phyloP scores from a whole-genome alignment of 2,888 invertebrate genomes.

The Epirrita christyi region DNA sequence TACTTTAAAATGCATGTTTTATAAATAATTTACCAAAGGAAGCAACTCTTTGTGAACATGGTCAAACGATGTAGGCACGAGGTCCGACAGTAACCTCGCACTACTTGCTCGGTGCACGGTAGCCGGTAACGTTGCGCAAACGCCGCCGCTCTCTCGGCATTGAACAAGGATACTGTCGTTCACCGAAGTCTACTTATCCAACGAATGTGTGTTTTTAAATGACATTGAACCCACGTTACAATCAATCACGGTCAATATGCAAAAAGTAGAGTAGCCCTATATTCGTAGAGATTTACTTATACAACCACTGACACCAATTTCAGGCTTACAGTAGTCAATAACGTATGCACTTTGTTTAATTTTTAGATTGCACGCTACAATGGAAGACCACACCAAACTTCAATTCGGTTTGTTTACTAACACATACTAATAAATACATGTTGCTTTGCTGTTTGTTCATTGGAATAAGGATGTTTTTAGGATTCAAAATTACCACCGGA shows the following conservation, averaged over 20 bases:
- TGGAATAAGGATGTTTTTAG: no score
- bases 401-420: constrained; percentile 63
- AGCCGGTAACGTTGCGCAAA: constrained; percentile 52
- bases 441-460: constrained; percentile 2
- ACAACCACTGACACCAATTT: no score
- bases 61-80: constrained; percentile 48
- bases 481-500: no score
- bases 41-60: constrained; percentile 10
- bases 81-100: constrained; percentile 78
- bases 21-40: background rate
- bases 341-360: constrained; percentile 11
- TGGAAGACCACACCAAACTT: constrained; percentile 59
- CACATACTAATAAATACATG: constrained; percentile 6
- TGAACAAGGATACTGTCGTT: constrained; percentile 61
- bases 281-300: no score
- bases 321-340: no score
- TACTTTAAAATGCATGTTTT: background rate
- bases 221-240: constrained; percentile 19
- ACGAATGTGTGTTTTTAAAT: constrained; percentile 30
- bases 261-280: no score
- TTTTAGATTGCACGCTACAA: constrained; percentile 37
- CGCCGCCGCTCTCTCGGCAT: constrained; percentile 79
- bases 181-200: constrained; percentile 9
- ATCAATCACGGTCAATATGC: no score
- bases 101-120: constrained; percentile 61